Evolutionary conservation across 2,113 vertebrate species (phyloP), one percentile per base, ranked within the genome.

Genomic region (Speoplatyrhinus poulsoni): DNA sequence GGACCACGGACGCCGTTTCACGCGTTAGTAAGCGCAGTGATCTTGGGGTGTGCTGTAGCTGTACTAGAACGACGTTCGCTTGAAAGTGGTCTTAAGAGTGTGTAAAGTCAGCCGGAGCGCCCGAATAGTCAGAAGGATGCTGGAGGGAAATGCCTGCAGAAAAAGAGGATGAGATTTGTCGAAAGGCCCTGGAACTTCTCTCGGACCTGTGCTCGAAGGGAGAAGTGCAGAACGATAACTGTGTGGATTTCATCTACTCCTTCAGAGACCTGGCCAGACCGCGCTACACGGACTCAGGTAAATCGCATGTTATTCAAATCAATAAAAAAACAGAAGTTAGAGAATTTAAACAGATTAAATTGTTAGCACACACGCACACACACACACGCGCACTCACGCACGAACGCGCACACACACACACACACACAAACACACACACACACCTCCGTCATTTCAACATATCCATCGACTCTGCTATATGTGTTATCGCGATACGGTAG

Each of bases 131-230:
- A 94, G 93, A 89, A 98, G 95, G 94, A 98, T 98, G 96, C 95
- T 96, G 94, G 93, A 94, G 95, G 95, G 95, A 94, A 94, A 98
- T 98, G 96, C 94, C 95, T 94, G 94, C 93, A 93, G 96, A 94
- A 95, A 93, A 93, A 90, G 94, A 95, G 94, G 95, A 96, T 95
- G 95, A 95, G 95, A 95, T 98, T 90, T 98, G 96, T 95, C 94
- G 94, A 92, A 96, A 95, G 93, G 96, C 96, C 85, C 95, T 98
- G 90, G 94, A 95, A 85, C 94, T 98, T 91, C 93, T 98, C 73
- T 95, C 95, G 81, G 95, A 97, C 90, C 94, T 98, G 82, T 98
- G 96, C 88, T 94, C 94, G 92, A 95, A 91, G 79, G 96, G 96
- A 72, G 94, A 96, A 80, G 94, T 98, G 87, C 95, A 98, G 83